Base-by-base conservation (phyloP, 2,888 invertebrate species). In the Lasioglossum figueresi region DNA sequence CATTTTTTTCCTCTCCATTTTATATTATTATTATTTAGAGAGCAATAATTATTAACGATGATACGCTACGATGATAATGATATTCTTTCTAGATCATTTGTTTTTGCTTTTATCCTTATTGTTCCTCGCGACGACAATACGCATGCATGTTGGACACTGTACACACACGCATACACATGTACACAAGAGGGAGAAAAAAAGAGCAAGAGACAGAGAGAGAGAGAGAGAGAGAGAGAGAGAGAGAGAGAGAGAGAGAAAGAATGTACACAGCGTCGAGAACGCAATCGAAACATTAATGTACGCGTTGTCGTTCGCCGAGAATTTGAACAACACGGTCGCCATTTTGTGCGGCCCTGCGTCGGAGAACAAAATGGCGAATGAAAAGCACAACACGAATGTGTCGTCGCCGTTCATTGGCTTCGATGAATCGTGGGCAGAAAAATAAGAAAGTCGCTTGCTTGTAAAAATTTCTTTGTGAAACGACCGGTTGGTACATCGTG, bases 81-180 rank as follows among this genome's bases (percentile, higher is more conserved):
- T 94, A 93, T 94, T 93, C 94, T 94, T 94, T 94, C 93, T 94
- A 94, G 94, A 94, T 94, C 92, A 89, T 91, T 94, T 93, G 90
- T 93, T 91, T 93, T 93, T 34, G 92, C 93, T 93, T 34, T 43
- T 76, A 27, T 63, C 45, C 40, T 43, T 92, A 79, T 89, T 83
- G 4, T 79, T 85, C 43, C 88, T 89, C 89, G 91, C 90, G 91
- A 91, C 83, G 82, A 88, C 48, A 27, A 84, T 80, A 66, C 83
- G 78, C 78, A 79, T 78, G 83, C 48, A 81, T 43, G 43, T 43
- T 43, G 43, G 43, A 48, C 73, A 83, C 83, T 27, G 66, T 66
- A 77, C 34, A 52, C 40, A 73, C 68, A 63, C 40, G 52, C 16
- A n/a, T 31, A 59, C 27, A 59, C 59, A 43, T 43, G 12, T 43